Base-by-base conservation (phyloP, 2,888 invertebrate species). In the Epinotia ramella region DNA sequence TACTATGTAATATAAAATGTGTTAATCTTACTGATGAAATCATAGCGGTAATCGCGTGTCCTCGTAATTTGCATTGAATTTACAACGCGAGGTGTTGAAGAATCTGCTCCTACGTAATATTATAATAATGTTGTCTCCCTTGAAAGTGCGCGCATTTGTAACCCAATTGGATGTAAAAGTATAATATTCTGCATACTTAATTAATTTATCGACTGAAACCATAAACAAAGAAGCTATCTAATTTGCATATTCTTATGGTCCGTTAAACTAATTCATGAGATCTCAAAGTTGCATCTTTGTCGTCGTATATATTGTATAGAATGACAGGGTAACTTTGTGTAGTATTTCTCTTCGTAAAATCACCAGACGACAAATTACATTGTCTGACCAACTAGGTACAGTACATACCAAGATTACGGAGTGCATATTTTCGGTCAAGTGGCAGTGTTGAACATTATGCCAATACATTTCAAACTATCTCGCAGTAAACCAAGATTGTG, bases 51-150 rank as follows among this genome's bases (percentile, higher is more conserved):
- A 46, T 24, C 40, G 20, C 44, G 44, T 46, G 46, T 59, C 46
- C 59, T 69, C 57, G 40, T 57, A 56, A 65, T 72, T 72, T 65
- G 18, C 44, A 72, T 65, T 57, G 20, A 64, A 65, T 65, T 12
- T 65, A n/a, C n/a, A 53, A 53, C 11, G 7, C 13, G 9, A 7
- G 18, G 5, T 18, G 16, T 11, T 3, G n/a, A 67, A 2, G 3
- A 12, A 20, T 40, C 13, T 7, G 4, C 16, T 57, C 28, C 64
- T 11, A 46, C 46, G 49, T 33, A 66, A 64, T 46, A 56, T 24
- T 65, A 73, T 65, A 59, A 73, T 33, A 40, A 44, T 44, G 65
- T n/a, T 13, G 65, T 46, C 65, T 28, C 18, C 65, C 57, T 73
- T 72, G 64, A 40, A 56, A 20, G n/a, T 64, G 56, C 7, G 9